Evolutionary conservation across 1,140 invertebrate species (phyloP).

Genomic region (Parapsyche elsis): DNA sequence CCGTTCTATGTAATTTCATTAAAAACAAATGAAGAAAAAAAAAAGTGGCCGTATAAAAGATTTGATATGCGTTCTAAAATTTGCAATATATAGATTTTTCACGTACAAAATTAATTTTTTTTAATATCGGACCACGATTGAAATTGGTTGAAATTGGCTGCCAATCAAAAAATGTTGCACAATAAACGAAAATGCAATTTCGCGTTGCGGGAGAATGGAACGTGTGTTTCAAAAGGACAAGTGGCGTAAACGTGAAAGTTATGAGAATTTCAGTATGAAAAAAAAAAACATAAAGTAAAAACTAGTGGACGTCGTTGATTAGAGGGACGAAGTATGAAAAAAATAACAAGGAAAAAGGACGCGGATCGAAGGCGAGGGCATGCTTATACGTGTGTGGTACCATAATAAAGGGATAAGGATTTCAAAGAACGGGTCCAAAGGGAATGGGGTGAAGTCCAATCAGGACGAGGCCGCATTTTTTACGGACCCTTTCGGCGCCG

Average conservation of each 20-base stretch:
- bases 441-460: constrained; percentile 19
- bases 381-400: not conserved
- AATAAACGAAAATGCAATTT: not conserved
- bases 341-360: constrained; percentile 3
- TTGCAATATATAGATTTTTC: too few relatives aligned
- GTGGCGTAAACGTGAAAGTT: too few relatives aligned
- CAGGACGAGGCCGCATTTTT: constrained; percentile 32
- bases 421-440: constrained; percentile 12
- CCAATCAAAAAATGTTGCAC: not conserved
- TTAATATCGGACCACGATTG: too few relatives aligned
- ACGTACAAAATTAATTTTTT: too few relatives aligned
- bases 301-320: constrained; percentile 4
- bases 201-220: too few relatives aligned
- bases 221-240: too few relatives aligned
- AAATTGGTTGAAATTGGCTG: not conserved
- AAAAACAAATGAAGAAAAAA: too few relatives aligned
- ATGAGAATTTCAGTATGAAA: too few relatives aligned
- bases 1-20: too few relatives aligned
- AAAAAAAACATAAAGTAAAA: constrained; percentile 1
- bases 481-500: constrained; percentile 26
- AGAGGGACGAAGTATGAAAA: not conserved
- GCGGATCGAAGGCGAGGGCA: not conserved
- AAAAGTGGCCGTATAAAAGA: too few relatives aligned
- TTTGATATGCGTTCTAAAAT: too few relatives aligned
- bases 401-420: constrained; percentile 32